phyloP scores from a whole-genome alignment of 2,797 vertebrate species.

The Telmatherina bonti region DNA sequence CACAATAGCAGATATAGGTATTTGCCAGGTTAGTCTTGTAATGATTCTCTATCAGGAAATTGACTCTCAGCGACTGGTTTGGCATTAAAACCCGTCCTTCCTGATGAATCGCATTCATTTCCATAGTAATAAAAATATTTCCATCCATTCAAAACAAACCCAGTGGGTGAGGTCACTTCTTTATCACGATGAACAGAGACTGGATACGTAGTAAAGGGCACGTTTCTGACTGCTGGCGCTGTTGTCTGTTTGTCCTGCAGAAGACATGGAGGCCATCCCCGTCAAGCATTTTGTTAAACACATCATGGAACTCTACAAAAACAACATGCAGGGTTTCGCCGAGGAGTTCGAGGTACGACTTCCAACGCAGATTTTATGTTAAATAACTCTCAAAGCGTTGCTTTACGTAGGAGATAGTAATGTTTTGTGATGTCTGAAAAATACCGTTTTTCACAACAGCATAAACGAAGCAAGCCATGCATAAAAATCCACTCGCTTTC shows the following conservation, averaged over 20 bases:
- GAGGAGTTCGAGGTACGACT: slow-evolving; percentile 94
- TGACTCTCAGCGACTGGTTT: background rate
- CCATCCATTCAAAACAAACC: background rate
- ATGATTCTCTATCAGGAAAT: slow-evolving; percentile 9
- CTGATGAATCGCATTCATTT: slow-evolving; percentile 24
- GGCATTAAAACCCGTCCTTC: background rate
- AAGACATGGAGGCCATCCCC: slow-evolving; percentile 97
- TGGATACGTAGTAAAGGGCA: background rate
- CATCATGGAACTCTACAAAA: slow-evolving; percentile 94
- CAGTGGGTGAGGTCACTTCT: background rate
- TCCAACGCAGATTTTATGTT: background rate
- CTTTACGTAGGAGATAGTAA: background rate
- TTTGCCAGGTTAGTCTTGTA: slow-evolving; percentile 23
- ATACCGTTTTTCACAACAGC: slow-evolving; percentile 1
- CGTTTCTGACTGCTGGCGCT: background rate
- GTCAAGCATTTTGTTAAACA: slow-evolving; percentile 98
- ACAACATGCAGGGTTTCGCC: slow-evolving; percentile 96
- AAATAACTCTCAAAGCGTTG: background rate
- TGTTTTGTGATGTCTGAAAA: slow-evolving; percentile 6
- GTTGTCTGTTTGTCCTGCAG: slow-evolving; percentile 77
- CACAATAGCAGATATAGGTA: slow-evolving; percentile 47
- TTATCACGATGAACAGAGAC: background rate
- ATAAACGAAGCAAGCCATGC: slow-evolving; percentile 3
- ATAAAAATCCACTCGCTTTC: background rate
- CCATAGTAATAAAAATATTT: background rate